Evolutionary conservation across 2,888 invertebrate species (phyloP), one percentile per base, ranked within the genome.

Genomic region (Ophion ventricosus): DNA sequence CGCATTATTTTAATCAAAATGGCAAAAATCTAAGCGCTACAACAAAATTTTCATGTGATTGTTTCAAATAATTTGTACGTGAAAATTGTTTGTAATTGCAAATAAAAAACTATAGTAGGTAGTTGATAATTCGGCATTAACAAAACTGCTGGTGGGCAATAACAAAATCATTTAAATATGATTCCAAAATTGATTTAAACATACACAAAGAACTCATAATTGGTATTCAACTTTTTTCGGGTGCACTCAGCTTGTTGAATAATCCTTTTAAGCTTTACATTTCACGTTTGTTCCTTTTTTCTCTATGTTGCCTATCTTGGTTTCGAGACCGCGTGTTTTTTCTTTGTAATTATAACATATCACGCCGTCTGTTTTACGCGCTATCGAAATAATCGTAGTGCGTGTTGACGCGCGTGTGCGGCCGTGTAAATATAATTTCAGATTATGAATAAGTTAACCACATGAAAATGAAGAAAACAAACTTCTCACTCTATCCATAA

Each of bases 331-430:
- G 64, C 86, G 72, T 80, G 79, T 56, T 86, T 80, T 66, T 35
- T 35, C 35, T 35, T 35, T 35, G 35, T 35, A 35, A 35, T 35
- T 10, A 14, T 56, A 26, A 11, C 25, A 40, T 40, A 84, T 85
- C 79, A 73, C 75, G 81, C 63, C 76, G 74, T 74, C 64, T 82
- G 26, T 82, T 75, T 82, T 80, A 73, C 80, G 69, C 83, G 84
- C 84, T 67, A 74, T 67, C 83, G 82, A 76, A 85, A 86, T 86
- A 85, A 87, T 83, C 87, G 88, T 49, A 85, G 89, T 87, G 91
- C 90, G 91, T 90, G 91, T 92, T 87, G 92, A 92, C 91, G 92
- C 73, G 80, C 91, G 91, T 90, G 90, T 92, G 92, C 92, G 91
- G 91, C 91, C 88, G 88, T 92, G 91, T 90, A 91, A 83, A 91